A percentile compares a stretch with the other conserved stretches of the same genome.
These are phyloP conservation scores for Drosophila mauritiana DNA, from an alignment of 1,140 invertebrate genomes.

Conservation along the genomic window DNA sequence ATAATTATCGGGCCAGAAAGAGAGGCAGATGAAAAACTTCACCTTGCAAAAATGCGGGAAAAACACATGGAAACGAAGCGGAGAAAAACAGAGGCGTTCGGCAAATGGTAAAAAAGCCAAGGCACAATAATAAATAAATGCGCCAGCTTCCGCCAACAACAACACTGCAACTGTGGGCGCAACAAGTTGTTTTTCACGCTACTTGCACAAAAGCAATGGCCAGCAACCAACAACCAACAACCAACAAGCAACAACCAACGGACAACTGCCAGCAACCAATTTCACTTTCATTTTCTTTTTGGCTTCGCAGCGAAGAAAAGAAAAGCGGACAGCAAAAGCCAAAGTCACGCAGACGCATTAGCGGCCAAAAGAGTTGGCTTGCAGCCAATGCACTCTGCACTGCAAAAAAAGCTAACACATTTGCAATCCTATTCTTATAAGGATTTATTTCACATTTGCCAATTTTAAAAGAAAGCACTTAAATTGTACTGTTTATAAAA, in stretches of 20 bases:
- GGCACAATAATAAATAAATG: constrained; percentile 69
- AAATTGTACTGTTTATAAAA: too few relatives aligned
- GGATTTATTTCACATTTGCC: too few relatives aligned
- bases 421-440: too few relatives aligned
- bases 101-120: constrained; percentile 27
- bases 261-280: constrained; percentile 51
- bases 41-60: constrained; percentile 63
- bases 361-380: constrained; percentile 49
- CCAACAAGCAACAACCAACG: neutral
- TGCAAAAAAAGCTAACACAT: neutral
- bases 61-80: constrained; percentile 13
- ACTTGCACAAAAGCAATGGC: constrained; percentile 72
- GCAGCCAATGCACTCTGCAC: constrained; percentile 71
- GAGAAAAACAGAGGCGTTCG: constrained; percentile 32
- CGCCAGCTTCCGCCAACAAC: constrained; percentile 72
- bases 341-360: constrained; percentile 77
- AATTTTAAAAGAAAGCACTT: neutral
- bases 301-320: constrained; percentile 45
- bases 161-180: constrained; percentile 49
- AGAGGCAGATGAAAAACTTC: constrained; percentile 57
- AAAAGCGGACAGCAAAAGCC: constrained; percentile 67
- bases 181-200: constrained; percentile 65
- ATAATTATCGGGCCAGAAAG: constrained; percentile 20
- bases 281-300: constrained; percentile 82
- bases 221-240: constrained; percentile 26